Percentiles rank a stretch among this genome's conserved stretches.
These are phyloP conservation scores for Rattus rattus DNA, from an alignment of 2,113 vertebrate genomes.

Conservation along the genomic window DNA sequence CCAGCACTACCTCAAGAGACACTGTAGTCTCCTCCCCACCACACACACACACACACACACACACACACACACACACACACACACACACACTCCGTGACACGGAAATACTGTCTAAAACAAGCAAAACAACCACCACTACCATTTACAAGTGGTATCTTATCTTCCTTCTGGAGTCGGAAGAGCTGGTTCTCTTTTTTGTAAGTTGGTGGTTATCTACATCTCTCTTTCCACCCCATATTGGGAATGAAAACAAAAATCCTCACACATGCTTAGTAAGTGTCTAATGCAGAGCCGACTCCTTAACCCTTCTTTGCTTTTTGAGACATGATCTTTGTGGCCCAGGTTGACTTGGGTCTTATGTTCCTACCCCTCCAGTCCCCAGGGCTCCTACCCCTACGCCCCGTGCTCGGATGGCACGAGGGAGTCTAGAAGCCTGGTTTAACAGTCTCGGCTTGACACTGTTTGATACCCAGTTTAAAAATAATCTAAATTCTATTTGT, in stretches of 20 bases:
- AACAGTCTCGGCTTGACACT: not conserved
- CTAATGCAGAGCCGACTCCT: not conserved
- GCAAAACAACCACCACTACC: not conserved
- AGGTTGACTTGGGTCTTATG: not conserved
- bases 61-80: too few species aligned
- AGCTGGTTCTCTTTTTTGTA: not conserved
- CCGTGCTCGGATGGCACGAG: too few species aligned
- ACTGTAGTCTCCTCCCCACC: not conserved
- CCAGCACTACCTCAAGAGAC: not conserved
- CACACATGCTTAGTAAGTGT: not conserved
- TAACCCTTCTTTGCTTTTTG: not conserved
- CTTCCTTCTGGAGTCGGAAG: not conserved
- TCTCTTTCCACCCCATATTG: not conserved
- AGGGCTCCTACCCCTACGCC: not conserved
- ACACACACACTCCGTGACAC: too few species aligned
- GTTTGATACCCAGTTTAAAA: slow-evolving; percentile 29
- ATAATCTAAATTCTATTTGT: not conserved
- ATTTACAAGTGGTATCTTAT: not conserved
- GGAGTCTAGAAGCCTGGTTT: not conserved
- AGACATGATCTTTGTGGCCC: not conserved
- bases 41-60: too few species aligned
- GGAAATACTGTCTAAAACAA: not conserved
- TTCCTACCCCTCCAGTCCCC: not conserved
- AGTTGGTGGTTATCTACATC: too few species aligned
- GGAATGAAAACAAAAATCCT: not conserved